Base-by-base conservation (phyloP, 2,797 vertebrate genomes). In the Lepus townsendii region DNA sequence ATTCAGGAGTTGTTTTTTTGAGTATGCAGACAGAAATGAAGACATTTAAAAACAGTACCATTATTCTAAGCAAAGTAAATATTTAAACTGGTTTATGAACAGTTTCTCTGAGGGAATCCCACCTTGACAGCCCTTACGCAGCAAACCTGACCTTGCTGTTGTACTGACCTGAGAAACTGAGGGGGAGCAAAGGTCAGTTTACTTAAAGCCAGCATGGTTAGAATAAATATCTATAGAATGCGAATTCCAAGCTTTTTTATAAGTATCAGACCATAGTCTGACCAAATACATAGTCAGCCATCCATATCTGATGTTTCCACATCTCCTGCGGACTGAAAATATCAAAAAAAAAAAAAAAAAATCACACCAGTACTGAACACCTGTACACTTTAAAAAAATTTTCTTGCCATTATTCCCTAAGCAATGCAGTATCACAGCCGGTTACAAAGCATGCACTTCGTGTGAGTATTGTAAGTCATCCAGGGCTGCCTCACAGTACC, bases 191-290 rank as follows among this genome's bases (percentile, higher is more conserved):
- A 83, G n/a, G 84, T 84, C 26, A 78, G 5, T 42, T 63, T 77
- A 71, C 30, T 12, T 38, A 63, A 79, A 88, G 17, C 8, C 60
- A 66, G 20, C 35, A 27, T 87, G 84, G 24, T 72, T 95, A 78
- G 65, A 87, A 69, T 13, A 93, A 69, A 22, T 93, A 52, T 52
- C 17, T 71, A 2, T 73, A 66, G 32, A 82, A 62, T 91, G 93
- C 77, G 76, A 8, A 60, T 85, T 66, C n/a, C 13, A 60, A 66
- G n/a, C 73, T 95, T 63, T 57, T 95, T 86, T 90, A 32, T 92
- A 35, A 80, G 4, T 88, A 63, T 73, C 63, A 78, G 71, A 69
- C 22, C 68, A 52, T 57, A 94, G 24, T 72, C 22, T 68, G 20
- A 87, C 73, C 47, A 88, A 57, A 75, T 62, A 42, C 12, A 27